A percentile compares a stretch with the other conserved stretches of the same genome.
Conservation (phyloP, 2,888 invertebrate genomes). For the Ectemnius cavifrons region DNA sequence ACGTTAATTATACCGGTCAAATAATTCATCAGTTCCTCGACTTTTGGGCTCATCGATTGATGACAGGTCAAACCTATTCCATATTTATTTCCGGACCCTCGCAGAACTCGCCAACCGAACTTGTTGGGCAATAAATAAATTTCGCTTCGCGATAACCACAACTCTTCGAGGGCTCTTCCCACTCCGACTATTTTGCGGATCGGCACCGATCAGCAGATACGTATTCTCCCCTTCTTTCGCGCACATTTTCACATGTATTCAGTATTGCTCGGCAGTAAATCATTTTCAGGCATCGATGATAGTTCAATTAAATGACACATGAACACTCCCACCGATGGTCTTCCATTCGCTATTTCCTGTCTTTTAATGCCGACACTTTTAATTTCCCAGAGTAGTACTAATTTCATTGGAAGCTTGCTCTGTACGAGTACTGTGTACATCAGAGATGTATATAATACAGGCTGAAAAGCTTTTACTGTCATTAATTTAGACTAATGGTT, state of each 20-base stretch:
- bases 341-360: slow-evolving; percentile 2
- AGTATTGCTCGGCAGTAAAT: slow-evolving; percentile 69
- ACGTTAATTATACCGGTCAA: slow-evolving; percentile 37
- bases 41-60: slow-evolving; percentile 35
- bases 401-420: too few relatives aligned
- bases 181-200: slow-evolving; percentile 57
- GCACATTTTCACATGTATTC: slow-evolving; percentile 7
- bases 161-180: slow-evolving; percentile 60
- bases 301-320: slow-evolving; percentile 75
- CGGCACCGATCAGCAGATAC: slow-evolving; percentile 51
- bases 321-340: slow-evolving; percentile 60
- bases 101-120: slow-evolving; percentile 14
- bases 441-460: too few relatives aligned
- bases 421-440: too few relatives aligned
- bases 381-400: not conserved
- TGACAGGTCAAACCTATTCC: slow-evolving; percentile 47
- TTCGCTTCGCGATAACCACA: slow-evolving; percentile 69
- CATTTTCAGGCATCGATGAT: slow-evolving; percentile 74
- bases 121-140: slow-evolving; percentile 70
- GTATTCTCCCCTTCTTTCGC: slow-evolving; percentile 7
- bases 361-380: slow-evolving; percentile 6
- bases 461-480: too few relatives aligned
- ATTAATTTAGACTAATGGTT: too few relatives aligned
- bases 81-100: slow-evolving; percentile 49
- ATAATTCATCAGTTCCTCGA: slow-evolving; percentile 27